Evolutionary conservation across 2,797 vertebrate species (phyloP).

Genomic region (Enteromius thamalakanensis): DNA sequence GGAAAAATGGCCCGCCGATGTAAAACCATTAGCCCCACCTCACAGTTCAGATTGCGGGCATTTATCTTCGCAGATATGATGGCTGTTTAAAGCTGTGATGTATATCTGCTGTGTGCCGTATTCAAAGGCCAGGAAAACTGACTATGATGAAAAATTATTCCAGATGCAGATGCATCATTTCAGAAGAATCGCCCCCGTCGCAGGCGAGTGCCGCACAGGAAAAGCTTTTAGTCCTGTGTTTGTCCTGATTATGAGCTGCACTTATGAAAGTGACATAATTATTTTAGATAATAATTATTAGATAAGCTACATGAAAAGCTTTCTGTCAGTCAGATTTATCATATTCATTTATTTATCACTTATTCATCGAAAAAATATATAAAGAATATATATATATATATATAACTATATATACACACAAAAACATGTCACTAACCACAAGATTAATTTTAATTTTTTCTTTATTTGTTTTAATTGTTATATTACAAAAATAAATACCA

Average conservation of each 20-base stretch:
- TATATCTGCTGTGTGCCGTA: constrained; percentile 48
- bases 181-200: constrained; percentile 25
- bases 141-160: constrained; percentile 55
- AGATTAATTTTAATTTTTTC: background rate
- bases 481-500: background rate
- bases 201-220: background rate
- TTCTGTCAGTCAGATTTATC: background rate
- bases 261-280: constrained; percentile 45
- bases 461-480: background rate
- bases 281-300: constrained; percentile 32
- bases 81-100: constrained; percentile 60
- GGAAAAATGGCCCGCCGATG: constrained; percentile 58
- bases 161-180: constrained; percentile 58
- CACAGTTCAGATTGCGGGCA: constrained; percentile 56
- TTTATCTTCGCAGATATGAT: constrained; percentile 59
- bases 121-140: constrained; percentile 57
- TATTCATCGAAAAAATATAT: background rate
- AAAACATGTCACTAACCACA: background rate
- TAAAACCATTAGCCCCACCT: constrained; percentile 63
- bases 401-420: background rate
- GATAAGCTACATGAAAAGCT: too few species aligned
- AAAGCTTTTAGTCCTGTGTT: constrained; percentile 53
- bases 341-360: background rate
- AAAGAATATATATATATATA: background rate
- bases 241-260: constrained; percentile 57